A percentile compares a stretch with the other conserved stretches of the same genome.
phyloP scores from a whole-genome alignment of 1,140 invertebrate species.

The Eupeodes corollae region DNA sequence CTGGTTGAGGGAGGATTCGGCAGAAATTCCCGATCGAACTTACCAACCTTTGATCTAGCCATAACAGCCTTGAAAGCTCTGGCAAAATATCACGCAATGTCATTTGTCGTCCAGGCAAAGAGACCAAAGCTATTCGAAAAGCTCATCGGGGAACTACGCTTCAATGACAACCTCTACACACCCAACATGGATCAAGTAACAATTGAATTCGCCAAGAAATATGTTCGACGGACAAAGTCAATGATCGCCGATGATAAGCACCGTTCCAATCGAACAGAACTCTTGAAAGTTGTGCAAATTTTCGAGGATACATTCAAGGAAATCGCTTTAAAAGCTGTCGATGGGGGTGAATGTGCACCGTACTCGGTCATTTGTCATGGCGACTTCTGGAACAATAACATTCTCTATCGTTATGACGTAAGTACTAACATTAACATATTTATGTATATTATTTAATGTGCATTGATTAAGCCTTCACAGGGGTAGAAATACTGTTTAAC shows the following conservation, averaged over 20 bases:
- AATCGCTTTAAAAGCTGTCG: conserved; percentile 12
- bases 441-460: neutral
- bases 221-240: conserved; percentile 9
- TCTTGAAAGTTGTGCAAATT: conserved; percentile 7
- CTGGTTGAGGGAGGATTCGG: conserved; percentile 6
- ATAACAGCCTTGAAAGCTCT: conserved; percentile 12
- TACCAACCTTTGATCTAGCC: conserved; percentile 19
- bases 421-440: neutral
- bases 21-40: conserved; percentile 10
- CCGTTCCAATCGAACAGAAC: neutral
- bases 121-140: conserved; percentile 9
- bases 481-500: too few species aligned
- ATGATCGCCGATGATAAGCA: conserved; percentile 6
- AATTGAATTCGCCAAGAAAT: conserved; percentile 20
- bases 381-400: conserved; percentile 11
- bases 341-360: conserved; percentile 10
- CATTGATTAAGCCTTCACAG: neutral
- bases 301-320: conserved; percentile 16
- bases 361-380: conserved; percentile 24
- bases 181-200: conserved; percentile 12
- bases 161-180: conserved; percentile 18
- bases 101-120: conserved; percentile 15
- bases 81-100: conserved; percentile 19
- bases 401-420: neutral
- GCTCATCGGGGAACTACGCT: conserved; percentile 7